phyloP scores from a whole-genome alignment of 2,797 vertebrate genomes.

The Gephyroberyx darwinii region DNA sequence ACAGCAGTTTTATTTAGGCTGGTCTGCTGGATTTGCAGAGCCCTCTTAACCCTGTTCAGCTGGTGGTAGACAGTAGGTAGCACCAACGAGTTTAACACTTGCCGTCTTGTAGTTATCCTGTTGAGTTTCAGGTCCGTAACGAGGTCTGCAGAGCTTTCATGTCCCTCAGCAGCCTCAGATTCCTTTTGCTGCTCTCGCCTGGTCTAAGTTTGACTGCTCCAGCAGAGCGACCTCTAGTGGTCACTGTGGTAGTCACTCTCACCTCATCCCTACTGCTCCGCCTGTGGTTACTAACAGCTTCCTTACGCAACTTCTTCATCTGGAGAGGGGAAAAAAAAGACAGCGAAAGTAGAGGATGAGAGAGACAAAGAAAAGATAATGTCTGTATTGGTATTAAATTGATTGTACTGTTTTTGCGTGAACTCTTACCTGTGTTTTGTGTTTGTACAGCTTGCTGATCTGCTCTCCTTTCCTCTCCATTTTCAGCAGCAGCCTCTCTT shows the following conservation, averaged over 20 bases:
- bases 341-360: background rate
- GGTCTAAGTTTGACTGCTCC: constrained; percentile 78
- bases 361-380: background rate
- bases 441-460: constrained; percentile 90
- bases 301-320: constrained; percentile 86
- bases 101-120: constrained; percentile 6
- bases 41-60: background rate
- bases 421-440: constrained; percentile 84
- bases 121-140: constrained; percentile 78
- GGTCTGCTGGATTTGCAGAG: background rate
- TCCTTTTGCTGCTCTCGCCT: constrained; percentile 87
- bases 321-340: constrained; percentile 48
- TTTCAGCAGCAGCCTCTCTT: constrained; percentile 86
- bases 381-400: background rate
- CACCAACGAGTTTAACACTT: constrained; percentile 9
- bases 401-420: background rate
- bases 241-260: constrained; percentile 68
- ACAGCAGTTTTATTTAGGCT: background rate
- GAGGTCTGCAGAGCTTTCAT: constrained; percentile 94
- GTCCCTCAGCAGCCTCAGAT: constrained; percentile 89
- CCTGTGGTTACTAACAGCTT: constrained; percentile 68
- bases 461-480: constrained; percentile 97
- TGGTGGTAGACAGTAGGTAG: constrained; percentile 2
- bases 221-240: constrained; percentile 76
- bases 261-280: constrained; percentile 58